Base-by-base conservation (phyloP, 2,113 vertebrate genomes). In the Nannospalax galili region DNA sequence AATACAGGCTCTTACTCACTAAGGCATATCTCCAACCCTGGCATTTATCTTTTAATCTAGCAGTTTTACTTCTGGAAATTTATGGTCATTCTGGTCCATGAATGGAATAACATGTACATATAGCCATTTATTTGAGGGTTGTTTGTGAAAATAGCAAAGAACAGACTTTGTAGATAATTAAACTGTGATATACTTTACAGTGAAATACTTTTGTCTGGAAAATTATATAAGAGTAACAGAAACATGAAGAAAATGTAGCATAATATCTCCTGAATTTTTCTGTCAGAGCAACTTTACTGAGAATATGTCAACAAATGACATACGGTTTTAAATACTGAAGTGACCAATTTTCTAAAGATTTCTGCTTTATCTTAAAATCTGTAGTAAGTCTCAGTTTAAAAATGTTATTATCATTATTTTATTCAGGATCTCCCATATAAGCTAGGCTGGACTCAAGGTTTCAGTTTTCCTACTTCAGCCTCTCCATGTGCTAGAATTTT, bases 361-460 rank as follows among this genome's bases (percentile, higher is more conserved):
- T 89, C 28, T 85, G 7, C 56, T 92, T 92, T 92, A 87, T 65
- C 91, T 84, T 86, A 90, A 95, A 90, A 90, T 77, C 30, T 84
- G 2, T 86, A 48, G 14, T 73, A 73, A 10, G 42, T 45, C 10
- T 75, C 24, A 15, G 28, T 74, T 42, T 42, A 73, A 40, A 24
- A 42, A 40, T 73, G 37, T 35, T 72, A 73, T 32, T 67, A 40
- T 40, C 70, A 5, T 35, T 30, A 19, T 60, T 45, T 42, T 42
- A 84, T 37, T 3, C 37, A 42, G 40, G 26, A 37, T 82, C 80
- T 82, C 32, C 20, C 40, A 65, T 64, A 6, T 32, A 16, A 24
- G 32, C 40, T 42, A 14, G 40, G 28, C 30, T 45, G 15, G 1
- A 6, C 30, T 67, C 20, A 26, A 11, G 8, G 5, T 81, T 37